These are phyloP conservation scores for Papilio helenus DNA, from an alignment of 1,140 invertebrate species.

Conservation along the genomic window DNA sequence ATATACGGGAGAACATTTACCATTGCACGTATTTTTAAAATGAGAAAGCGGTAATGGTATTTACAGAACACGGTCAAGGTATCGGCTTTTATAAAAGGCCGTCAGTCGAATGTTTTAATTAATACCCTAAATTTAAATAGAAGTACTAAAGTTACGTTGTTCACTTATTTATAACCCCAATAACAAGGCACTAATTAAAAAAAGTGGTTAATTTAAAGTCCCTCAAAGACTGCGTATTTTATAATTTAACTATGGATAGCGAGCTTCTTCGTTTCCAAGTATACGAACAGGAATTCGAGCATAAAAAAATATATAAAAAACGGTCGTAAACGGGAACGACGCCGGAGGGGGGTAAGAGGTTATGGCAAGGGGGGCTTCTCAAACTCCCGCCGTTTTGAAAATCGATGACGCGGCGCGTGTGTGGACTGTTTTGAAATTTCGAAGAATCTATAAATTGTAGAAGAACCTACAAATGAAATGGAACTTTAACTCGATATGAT, in stretches of 20 bases:
- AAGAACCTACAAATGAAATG: conserved; percentile 32
- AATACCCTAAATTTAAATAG: not conserved
- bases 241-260: not conserved
- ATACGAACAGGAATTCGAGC: not conserved
- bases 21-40: not conserved
- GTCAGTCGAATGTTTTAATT: not conserved
- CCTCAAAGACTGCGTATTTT: not conserved
- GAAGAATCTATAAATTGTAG: conserved; percentile 64
- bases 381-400: conserved; percentile 68
- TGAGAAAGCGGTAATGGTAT: not conserved
- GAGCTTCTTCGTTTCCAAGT: not conserved
- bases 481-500: conserved; percentile 14
- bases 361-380: conserved; percentile 42
- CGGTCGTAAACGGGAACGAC: conserved; percentile 46
- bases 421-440: conserved; percentile 75
- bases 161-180: not conserved
- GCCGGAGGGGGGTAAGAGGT: conserved; percentile 39
- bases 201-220: not conserved
- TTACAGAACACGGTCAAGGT: not conserved
- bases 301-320: conserved; percentile 54
- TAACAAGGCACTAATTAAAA: not conserved
- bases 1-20: not conserved
- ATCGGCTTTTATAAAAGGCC: not conserved
- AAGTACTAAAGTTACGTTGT: not conserved
- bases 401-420: conserved; percentile 76